Conservation (phyloP, 2,888 invertebrate species). For the Andrena praecox region DNA sequence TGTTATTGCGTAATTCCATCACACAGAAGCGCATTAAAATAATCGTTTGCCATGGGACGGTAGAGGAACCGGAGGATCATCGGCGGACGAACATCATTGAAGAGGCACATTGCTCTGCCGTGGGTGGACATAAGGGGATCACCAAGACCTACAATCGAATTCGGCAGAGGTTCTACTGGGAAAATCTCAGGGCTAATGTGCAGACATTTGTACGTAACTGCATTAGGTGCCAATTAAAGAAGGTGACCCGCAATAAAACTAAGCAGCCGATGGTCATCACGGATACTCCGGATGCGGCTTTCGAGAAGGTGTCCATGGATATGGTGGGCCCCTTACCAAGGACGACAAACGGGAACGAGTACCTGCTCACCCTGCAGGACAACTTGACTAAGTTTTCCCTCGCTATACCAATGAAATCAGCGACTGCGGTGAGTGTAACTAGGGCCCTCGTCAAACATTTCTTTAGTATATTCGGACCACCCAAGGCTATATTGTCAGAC, state of each 20-base stretch:
- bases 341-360: background rate
- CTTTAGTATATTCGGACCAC: conserved; percentile 36
- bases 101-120: background rate
- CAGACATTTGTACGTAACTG: conserved; percentile 36
- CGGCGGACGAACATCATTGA: background rate
- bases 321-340: conserved; percentile 50
- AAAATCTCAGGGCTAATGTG: conserved; percentile 13
- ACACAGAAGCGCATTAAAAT: background rate
- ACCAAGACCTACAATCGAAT: conserved; percentile 42
- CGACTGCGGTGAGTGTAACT: conserved; percentile 15
- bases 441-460: conserved; percentile 23
- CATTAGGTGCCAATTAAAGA: conserved; percentile 40
- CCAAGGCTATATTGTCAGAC: no score
- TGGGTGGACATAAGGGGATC: conserved; percentile 52
- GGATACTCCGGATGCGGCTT: conserved; percentile 19
- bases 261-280: conserved; percentile 51
- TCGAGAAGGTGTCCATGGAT: conserved; percentile 54
- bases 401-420: conserved; percentile 9
- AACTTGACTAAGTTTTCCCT: conserved; percentile 29
- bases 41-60: conserved; percentile 6
- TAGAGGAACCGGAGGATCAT: conserved; percentile 2
- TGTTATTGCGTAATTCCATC: background rate
- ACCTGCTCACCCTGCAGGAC: conserved; percentile 16
- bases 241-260: conserved; percentile 44
- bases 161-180: conserved; percentile 11